Conservation (phyloP, 1,140 invertebrate species). For the Drosophila auraria region DNA sequence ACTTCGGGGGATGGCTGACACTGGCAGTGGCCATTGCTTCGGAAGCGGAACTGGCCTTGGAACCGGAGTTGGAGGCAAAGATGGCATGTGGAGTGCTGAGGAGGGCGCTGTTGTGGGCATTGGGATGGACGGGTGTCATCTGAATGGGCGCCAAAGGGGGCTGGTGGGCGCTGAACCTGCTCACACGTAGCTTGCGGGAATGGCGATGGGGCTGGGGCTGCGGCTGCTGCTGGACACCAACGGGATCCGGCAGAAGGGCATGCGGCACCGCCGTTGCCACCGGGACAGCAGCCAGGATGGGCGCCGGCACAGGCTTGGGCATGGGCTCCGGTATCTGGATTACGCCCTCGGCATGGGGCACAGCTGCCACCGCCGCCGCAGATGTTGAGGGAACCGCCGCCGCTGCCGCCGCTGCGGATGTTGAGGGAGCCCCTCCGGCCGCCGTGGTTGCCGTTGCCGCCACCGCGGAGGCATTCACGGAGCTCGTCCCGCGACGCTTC, state of each 20-base stretch:
- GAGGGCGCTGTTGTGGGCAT: too few relatives aligned
- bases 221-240: too few relatives aligned
- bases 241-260: too few relatives aligned
- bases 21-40: neutral
- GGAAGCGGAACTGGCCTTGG: neutral
- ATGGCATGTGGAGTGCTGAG: neutral
- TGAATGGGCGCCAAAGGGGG: neutral
- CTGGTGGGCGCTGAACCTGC: neutral
- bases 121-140: neutral
- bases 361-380: neutral
- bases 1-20: neutral
- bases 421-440: neutral
- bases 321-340: constrained; percentile 21
- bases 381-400: neutral
- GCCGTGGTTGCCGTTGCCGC: too few relatives aligned
- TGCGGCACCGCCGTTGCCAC: neutral
- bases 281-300: constrained; percentile 13
- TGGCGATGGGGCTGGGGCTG: neutral
- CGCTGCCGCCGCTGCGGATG: neutral
- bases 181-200: neutral
- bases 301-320: constrained; percentile 4
- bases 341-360: neutral
- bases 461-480: neutral
- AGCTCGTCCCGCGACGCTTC: neutral
- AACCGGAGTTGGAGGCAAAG: neutral